Percentiles rank a stretch among this genome's conserved stretches.
Conservation (phyloP, 37 sponge, comb jelly and placozoan genomes). For the Bolinopsis microptera region DNA sequence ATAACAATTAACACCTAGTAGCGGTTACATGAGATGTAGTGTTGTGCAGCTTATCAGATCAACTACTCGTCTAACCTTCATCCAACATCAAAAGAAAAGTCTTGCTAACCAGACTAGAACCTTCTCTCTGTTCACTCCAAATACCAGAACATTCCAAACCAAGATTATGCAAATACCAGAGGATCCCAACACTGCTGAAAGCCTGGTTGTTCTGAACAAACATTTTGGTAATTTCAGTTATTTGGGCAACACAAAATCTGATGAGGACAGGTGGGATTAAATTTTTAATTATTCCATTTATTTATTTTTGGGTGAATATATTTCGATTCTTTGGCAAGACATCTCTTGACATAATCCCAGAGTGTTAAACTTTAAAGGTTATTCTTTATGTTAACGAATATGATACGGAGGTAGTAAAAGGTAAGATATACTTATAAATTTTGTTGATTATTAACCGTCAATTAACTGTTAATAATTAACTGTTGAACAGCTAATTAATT, state of each 20-base stretch:
- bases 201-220: not conserved
- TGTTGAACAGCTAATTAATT: not conserved
- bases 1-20: too few relatives aligned
- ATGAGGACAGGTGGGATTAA: constrained; percentile 34
- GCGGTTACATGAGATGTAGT: not conserved
- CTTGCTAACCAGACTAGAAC: not conserved
- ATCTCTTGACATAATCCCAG: too few relatives aligned
- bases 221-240: constrained; percentile 21
- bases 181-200: not conserved
- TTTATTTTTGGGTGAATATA: too few relatives aligned
- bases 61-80: not conserved
- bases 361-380: too few relatives aligned
- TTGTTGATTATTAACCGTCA: too few relatives aligned
- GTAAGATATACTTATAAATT: too few relatives aligned
- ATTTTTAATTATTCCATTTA: too few relatives aligned
- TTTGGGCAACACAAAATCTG: not conserved
- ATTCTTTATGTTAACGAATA: not conserved
- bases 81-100: not conserved
- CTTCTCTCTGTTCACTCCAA: not conserved
- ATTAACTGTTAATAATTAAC: too few relatives aligned
- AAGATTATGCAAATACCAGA: not conserved
- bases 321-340: too few relatives aligned
- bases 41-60: not conserved
- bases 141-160: not conserved
- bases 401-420: not conserved